These are phyloP conservation scores for Phyllostomus discolor DNA, from an alignment of 2,113 vertebrate genomes.

Conservation along the genomic window DNA sequence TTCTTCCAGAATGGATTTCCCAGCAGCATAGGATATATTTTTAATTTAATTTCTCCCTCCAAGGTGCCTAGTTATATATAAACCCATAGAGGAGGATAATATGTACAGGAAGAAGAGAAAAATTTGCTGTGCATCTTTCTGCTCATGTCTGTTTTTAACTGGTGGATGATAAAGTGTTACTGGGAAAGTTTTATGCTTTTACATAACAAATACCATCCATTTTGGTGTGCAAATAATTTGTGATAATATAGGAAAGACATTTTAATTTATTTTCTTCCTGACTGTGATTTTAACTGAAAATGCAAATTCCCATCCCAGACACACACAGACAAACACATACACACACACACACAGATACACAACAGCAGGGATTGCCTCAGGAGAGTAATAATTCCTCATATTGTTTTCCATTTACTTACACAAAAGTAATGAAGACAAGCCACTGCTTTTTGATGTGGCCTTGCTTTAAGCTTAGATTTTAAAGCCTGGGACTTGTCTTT, in stretches of 20 bases:
- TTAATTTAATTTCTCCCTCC: background rate
- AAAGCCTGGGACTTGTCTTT: background rate
- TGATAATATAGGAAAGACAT: background rate
- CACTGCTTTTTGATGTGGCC: background rate
- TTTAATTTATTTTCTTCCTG: slow-evolving; percentile 2
- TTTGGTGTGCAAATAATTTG: background rate
- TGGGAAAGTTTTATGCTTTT: background rate
- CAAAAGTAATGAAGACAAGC: background rate
- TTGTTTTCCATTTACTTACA: background rate
- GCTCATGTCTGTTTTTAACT: background rate
- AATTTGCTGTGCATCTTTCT: background rate
- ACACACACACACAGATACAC: background rate
- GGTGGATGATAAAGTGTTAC: background rate
- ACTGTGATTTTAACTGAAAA: background rate
- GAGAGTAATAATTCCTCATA: background rate
- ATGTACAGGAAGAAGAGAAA: background rate
- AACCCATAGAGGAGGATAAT: background rate
- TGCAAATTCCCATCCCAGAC: background rate
- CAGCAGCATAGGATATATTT: background rate
- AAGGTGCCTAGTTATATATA: background rate
- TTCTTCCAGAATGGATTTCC: background rate
- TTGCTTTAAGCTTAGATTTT: background rate
- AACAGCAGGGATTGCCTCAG: background rate
- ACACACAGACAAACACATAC: too few relatives aligned
- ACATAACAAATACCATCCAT: background rate